Base-by-base conservation (phyloP, 2,113 vertebrate species). In the Oreochromis aureus region DNA sequence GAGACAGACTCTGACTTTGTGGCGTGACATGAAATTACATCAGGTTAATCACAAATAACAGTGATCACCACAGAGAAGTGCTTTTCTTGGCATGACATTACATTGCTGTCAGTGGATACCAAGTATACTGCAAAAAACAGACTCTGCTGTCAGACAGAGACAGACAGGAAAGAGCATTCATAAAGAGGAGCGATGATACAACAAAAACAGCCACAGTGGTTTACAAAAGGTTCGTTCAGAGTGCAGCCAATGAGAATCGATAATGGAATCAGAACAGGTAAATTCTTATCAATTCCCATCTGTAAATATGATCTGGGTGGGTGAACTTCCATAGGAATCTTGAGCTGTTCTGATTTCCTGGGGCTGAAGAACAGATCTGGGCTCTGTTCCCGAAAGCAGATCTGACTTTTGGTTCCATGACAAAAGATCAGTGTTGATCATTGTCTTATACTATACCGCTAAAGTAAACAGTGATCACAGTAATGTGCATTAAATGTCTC, bases 401-500 rank as follows among this genome's bases (percentile, higher is more conserved):
- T 36, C 61, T n/a, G 32, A 66, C 32, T 66, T 36, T n/a, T 66
- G 10, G 32, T 36, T 66, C 34, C 34, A 22, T 1, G 61, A 66
- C 34, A 36, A 66, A 46, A 39, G 10, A 66, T 39, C 61, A 39
- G 61, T 66, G 19, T 13, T 13, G 61, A 66, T 22, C 61, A 66
- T 22, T 19, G 30, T 34, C 30, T 34, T 61, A 61, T 16, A 61
- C 30, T 34, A 61, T 61, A 30, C 8, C 1, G 27, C 27, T 61
- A 22, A 66, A 12, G 34, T 6, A 66, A 66, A 66, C 10, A 2
- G 61, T 39, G 32, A n/a, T 66, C 34, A 66, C 61, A 39, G 19
- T 66, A n/a, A 6, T 39, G 10, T 66, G 8, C 58, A 61, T 61
- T 61, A 66, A 66, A 66, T 66, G 34, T 66, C 34, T 66, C 61